These are phyloP conservation scores for Nomada ferruginata DNA, from an alignment of 2,888 invertebrate species.

Conservation along the genomic window DNA sequence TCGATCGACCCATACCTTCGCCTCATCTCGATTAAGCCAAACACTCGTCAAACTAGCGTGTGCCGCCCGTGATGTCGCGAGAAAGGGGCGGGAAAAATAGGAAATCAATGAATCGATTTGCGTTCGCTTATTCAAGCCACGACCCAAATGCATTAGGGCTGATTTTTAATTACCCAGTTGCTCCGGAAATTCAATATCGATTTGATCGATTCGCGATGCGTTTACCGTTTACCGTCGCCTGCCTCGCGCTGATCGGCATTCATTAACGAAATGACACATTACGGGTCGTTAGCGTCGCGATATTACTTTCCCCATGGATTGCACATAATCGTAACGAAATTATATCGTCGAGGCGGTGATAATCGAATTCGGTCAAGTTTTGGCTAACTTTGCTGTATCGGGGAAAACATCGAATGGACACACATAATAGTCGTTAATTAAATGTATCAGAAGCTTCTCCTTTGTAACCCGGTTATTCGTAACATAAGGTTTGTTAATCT, in stretches of 20 bases:
- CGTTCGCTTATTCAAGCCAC: conserved; percentile 44
- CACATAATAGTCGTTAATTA: background rate
- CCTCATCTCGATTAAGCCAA: conserved; percentile 55
- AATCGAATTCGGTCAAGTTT: conserved; percentile 11
- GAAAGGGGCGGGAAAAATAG: conserved; percentile 33
- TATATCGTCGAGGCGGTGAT: background rate
- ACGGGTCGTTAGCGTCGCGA: conserved; percentile 31
- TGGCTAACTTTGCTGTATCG: background rate
- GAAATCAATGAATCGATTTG: conserved; percentile 54
- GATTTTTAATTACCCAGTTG: conserved; percentile 56
- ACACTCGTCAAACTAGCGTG: conserved; percentile 24
- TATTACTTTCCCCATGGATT: conserved; percentile 28
- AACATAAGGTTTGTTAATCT: too few relatives aligned
- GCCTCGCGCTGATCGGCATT: conserved; percentile 26
- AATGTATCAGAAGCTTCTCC: too few relatives aligned
- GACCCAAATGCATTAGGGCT: conserved; percentile 45
- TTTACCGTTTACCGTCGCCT: conserved; percentile 25
- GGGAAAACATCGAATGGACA: background rate
- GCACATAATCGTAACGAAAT: conserved; percentile 19
- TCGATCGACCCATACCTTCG: conserved; percentile 47
- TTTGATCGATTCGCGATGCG: conserved; percentile 43
- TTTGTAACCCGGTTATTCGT: too few relatives aligned
- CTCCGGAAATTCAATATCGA: conserved; percentile 48
- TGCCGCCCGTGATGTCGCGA: background rate
- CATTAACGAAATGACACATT: conserved; percentile 49